Evolutionary conservation across 2,797 vertebrate genomes (phyloP), one percentile per base, ranked within the genome.

Genomic region (Coccyzus lansbergi): DNA sequence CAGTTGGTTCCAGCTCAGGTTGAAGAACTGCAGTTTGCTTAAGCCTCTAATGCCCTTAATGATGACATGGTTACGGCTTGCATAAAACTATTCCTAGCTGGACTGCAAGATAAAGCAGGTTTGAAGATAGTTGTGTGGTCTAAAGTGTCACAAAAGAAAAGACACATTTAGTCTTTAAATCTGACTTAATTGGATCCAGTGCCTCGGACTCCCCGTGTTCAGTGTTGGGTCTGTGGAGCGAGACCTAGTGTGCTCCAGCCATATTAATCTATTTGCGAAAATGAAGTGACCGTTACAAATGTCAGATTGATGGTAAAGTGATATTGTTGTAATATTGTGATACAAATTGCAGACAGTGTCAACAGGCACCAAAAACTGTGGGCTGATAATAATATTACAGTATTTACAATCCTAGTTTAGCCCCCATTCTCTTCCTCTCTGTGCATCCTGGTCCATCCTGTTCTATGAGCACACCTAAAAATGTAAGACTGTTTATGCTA

Each of bases 1-100:
- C 91, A 99, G 83, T 70, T 98, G 97, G 92, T 98, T 99, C 98
- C 98, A 99, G 90, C 98, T 94, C 86, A 99, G 93, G 83, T 98
- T 98, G 22, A 99, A 98, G 75, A 98, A 93, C 69, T 96, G 98
- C 46, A 98, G 98, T 69, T 98, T 97, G 53, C 93, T 96, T 74
- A 98, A 94, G 6, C 97, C 97, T 88, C 92, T 97, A n/a, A 98
- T 95, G 29, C 98, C 98, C 68, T 98, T 98, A 34, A 98, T 98
- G 74, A 96, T 96, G 40, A 98, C 87, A 16, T 78, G 94, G 86
- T 98, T 99, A 87, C 97, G 98, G 94, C 98, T 99, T 49, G 97
- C 98, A 68, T 99, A 97, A 97, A 99, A 97, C 97, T 97, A 98
- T 97, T 98, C 97, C 80, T 98, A 96, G 90, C 97, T 98, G 36